A percentile compares a stretch with the other conserved stretches of the same genome.
Conservation (phyloP, 2,888 invertebrate genomes). For the Cordilura impudica region DNA sequence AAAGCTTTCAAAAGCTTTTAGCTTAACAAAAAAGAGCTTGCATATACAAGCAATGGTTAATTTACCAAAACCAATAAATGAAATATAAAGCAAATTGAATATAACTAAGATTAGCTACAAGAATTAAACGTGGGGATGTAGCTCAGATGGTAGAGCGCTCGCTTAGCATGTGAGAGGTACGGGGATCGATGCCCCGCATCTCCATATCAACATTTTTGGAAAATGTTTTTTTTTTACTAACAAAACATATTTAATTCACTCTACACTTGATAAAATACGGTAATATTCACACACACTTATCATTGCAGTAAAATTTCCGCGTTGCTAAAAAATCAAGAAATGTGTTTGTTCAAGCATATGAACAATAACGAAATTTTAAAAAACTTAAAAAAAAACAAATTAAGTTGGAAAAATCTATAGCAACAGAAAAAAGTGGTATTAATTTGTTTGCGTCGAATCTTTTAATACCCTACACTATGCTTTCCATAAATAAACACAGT, state of each 20-base stretch:
- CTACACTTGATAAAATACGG: background rate
- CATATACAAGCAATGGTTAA: background rate
- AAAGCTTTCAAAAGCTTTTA: conserved; percentile 17
- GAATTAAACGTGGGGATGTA: conserved; percentile 78
- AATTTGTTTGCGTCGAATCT: too few species aligned
- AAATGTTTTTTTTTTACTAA: background rate
- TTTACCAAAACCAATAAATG: too few species aligned
- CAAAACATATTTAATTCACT: background rate
- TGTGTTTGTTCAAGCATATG: conserved; percentile 18
- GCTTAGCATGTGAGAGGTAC: conserved; percentile 79
- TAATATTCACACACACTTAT: background rate
- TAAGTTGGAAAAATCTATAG: conserved; percentile 8
- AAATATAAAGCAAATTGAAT: background rate
- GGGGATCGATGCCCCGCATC: conserved; percentile 79
- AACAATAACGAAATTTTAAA: conserved; percentile 49
- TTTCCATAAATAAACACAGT: too few species aligned
- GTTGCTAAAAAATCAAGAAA: conserved; percentile 44
- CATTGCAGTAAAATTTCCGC: conserved; percentile 35
- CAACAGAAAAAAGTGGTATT: background rate
- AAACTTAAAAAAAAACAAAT: conserved; percentile 24
- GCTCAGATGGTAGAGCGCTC: conserved; percentile 79
- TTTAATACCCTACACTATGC: too few species aligned
- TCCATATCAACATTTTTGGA: conserved; percentile 66
- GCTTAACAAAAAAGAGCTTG: too few species aligned
- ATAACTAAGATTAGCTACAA: too few species aligned